Conservation (phyloP, 2,113 vertebrate species). For the Ceyx margarethae region DNA sequence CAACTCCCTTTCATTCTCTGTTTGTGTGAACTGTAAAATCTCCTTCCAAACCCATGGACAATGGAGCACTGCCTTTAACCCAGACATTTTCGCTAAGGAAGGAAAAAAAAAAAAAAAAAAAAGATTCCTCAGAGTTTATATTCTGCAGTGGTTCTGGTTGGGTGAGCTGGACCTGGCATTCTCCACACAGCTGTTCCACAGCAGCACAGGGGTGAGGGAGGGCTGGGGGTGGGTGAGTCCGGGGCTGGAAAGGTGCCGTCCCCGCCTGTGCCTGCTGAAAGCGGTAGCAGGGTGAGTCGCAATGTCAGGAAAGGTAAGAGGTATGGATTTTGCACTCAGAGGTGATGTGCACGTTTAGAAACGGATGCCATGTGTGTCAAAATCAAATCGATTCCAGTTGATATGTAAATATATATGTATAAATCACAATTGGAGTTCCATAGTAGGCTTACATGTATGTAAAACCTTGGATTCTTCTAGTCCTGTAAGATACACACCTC, state of each 20-base stretch:
- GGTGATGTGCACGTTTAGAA: constrained; percentile 20
- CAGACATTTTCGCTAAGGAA: background rate
- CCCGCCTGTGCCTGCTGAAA: background rate
- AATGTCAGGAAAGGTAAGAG: constrained; percentile 55
- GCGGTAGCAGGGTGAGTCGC: constrained; percentile 5
- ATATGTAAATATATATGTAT: constrained; percentile 18
- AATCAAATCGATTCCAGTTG: constrained; percentile 67
- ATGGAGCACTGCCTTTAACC: background rate
- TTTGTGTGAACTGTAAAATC: background rate
- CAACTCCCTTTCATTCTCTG: background rate
- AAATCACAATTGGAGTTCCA: constrained; percentile 15
- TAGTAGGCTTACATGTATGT: constrained; percentile 17
- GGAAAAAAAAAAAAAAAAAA: constrained; percentile 4
- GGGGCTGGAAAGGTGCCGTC: background rate
- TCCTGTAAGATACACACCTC: constrained; percentile 58
- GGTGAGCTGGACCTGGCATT: background rate
- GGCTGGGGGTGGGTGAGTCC: background rate
- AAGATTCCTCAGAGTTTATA: background rate
- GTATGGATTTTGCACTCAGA: constrained; percentile 62
- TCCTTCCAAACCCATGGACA: background rate
- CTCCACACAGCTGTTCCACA: constrained; percentile 7
- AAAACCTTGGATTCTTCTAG: constrained; percentile 45
- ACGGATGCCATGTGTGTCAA: constrained; percentile 60
- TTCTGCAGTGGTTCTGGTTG: constrained; percentile 41
- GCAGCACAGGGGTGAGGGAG: background rate